Evolutionary conservation across 1,140 invertebrate genomes (phyloP).

Genomic region (Diploscapter pachys): DNA sequence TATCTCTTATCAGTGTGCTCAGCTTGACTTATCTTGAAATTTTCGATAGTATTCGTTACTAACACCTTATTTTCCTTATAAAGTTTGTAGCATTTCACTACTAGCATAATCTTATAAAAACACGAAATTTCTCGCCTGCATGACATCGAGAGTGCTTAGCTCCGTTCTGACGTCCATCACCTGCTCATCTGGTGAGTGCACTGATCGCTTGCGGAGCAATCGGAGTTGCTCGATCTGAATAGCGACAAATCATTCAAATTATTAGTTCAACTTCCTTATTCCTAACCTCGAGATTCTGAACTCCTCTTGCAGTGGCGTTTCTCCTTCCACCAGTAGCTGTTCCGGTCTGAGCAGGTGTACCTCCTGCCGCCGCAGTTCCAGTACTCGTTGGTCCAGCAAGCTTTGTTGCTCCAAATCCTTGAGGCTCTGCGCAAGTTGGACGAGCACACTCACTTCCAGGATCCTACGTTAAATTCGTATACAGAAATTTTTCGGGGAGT

Average conservation of each 20-base stretch:
- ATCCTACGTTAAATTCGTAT: slow-evolving; percentile 22
- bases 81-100: too few relatives aligned
- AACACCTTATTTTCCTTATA: too few relatives aligned
- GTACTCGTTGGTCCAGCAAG: background rate
- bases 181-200: slow-evolving; percentile 17
- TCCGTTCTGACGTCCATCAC: slow-evolving; percentile 39
- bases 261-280: background rate
- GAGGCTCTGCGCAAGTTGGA: slow-evolving; percentile 55
- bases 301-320: background rate
- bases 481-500: background rate
- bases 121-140: too few relatives aligned
- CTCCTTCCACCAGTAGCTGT: background rate
- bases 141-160: slow-evolving; percentile 40
- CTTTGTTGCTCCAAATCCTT: slow-evolving; percentile 52
- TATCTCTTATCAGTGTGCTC: too few relatives aligned
- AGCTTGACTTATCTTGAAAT: too few relatives aligned
- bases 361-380: too few relatives aligned
- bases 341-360: background rate
- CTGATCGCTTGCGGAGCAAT: slow-evolving; percentile 17
- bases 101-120: too few relatives aligned
- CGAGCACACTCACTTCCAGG: slow-evolving; percentile 54
- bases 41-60: too few relatives aligned
- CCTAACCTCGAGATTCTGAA: background rate
- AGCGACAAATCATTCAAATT: background rate
- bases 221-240: slow-evolving; percentile 15